A percentile compares a stretch with the other conserved stretches of the same genome.
These are phyloP conservation scores for Tiliacea citrago DNA, from an alignment of 2,888 invertebrate genomes.

Conservation along the genomic window DNA sequence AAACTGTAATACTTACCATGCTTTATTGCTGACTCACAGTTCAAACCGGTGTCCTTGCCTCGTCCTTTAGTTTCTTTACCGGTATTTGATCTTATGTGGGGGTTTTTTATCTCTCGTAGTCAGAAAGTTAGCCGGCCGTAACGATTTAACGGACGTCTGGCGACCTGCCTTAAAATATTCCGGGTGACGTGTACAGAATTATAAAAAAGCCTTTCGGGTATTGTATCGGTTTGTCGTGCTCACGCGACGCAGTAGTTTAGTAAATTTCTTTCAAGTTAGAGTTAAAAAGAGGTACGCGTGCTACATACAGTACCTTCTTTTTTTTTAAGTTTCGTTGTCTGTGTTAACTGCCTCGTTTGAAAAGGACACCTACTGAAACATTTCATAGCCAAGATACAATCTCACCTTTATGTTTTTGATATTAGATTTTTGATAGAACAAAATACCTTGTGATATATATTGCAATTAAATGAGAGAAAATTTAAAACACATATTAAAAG, in stretches of 20 bases:
- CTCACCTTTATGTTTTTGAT: not conserved
- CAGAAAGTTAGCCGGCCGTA: constrained; percentile 72
- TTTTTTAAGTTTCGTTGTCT: not conserved
- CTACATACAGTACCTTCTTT: constrained; percentile 17
- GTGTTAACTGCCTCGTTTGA: not conserved
- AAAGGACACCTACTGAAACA: constrained; percentile 18
- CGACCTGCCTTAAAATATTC: constrained; percentile 77
- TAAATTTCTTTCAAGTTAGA: constrained; percentile 32
- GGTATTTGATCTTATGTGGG: constrained; percentile 63
- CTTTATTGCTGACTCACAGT: constrained; percentile 69
- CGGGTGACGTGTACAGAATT: constrained; percentile 66
- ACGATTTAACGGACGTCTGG: constrained; percentile 76
- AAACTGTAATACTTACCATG: constrained; percentile 17
- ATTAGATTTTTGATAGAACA: too few relatives aligned
- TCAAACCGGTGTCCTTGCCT: constrained; percentile 75
- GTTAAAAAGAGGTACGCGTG: constrained; percentile 25
- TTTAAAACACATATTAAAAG: too few relatives aligned
- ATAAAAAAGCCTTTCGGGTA: constrained; percentile 48
- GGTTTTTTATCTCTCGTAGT: constrained; percentile 67
- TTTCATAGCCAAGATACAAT: constrained; percentile 8
- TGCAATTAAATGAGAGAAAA: too few relatives aligned
- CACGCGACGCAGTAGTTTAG: constrained; percentile 28
- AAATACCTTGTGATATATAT: too few relatives aligned
- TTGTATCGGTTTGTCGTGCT: constrained; percentile 38
- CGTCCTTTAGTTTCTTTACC: constrained; percentile 75